Base-by-base conservation (phyloP, 2,113 vertebrate species). In the Anser brachyrhynchus region DNA sequence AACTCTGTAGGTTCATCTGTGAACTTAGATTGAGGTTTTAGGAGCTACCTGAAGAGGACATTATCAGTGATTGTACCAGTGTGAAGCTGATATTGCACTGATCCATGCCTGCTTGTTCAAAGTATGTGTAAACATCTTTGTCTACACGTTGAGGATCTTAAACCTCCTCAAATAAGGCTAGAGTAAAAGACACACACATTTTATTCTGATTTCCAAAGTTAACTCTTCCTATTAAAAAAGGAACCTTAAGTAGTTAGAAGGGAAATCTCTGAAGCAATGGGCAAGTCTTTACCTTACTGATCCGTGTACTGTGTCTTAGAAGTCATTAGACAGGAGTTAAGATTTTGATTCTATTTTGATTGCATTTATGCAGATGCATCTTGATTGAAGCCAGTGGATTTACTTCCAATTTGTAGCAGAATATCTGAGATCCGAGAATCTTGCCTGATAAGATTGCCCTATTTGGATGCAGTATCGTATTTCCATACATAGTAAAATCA, bases 311-410 rank as follows among this genome's bases (percentile, higher is more conserved):
- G 15, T 39, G 25, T 66, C 69, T 78, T 7, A 4, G n/a, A 93
- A 86, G 16, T 77, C 10, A 58, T 81, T 83, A 71, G 58, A 44
- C 28, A 35, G 28, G 28, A 71, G 10, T 57, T 62, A 73, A 88
- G 84, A 61, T 74, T 88, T 95, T 74, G 23, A 74, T 77, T 89
- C 72, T 73, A 57, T 59, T 91, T 93, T 90, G 8, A 74, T 59
- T 79, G 73, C 2, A 61, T 65, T 92, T 82, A 94, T 95, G 65
- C 20, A 92, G 79, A 79, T 61, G 2, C 39, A 18, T 75, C 46
- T 64, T 87, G 92, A 84, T 78, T 69, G 33, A 75, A 92, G 43
- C 59, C 65, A 84, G 6, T 37, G 37, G 28, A 66, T 33, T 41
- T 66, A n/a, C 19, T 75, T 82, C 39, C 86, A 77, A 74, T 87